Base-by-base conservation (phyloP, 2,113 vertebrate genomes). In the Pollachius pollachius region DNA sequence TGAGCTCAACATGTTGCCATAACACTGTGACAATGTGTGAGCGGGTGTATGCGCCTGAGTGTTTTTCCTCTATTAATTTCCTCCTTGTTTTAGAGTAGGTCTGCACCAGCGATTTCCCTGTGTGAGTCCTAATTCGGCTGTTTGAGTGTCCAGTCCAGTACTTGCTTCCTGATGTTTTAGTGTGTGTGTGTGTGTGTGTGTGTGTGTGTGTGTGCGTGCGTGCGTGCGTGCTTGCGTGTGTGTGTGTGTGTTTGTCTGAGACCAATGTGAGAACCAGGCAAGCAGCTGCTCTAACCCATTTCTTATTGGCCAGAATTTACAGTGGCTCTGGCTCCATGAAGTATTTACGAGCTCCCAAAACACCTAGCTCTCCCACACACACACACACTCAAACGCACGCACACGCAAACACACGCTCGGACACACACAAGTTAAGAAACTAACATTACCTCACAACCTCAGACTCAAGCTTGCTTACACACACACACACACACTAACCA, bases 291-390 rank as follows among this genome's bases (percentile, higher is more conserved):
- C 68, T 8, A 72, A 71, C 71, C 71, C 75, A 79, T 73, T 77
- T 88, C 84, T 87, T 89, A 89, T 89, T 90, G 84, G 87, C 61
- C 78, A 88, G 81, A 88, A 91, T 92, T 93, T 92, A 93, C 87
- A 88, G 87, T 88, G 87, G 85, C 84, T 85, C 88, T 77, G 87
- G 84, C 86, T 90, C 90, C 89, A 84, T 85, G 81, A 90, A 90
- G 89, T 91, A 92, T 92, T 92, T 92, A 93, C 83, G 84, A 91
- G 89, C 81, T 89, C 78, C 84, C 81, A 88, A 85, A 85, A 86
- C 80, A 86, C 81, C 80, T 15, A 56, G 70, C 84, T 89, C 85
- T 87, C 81, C 84, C 85, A 76, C 79, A 80, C 79, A 75, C 80
- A 54, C 74, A 76, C 41, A 48, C 41, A 61, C 58, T 52, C 59